Base-by-base conservation (phyloP, 2,113 vertebrate genomes). In the Rhea americana region DNA sequence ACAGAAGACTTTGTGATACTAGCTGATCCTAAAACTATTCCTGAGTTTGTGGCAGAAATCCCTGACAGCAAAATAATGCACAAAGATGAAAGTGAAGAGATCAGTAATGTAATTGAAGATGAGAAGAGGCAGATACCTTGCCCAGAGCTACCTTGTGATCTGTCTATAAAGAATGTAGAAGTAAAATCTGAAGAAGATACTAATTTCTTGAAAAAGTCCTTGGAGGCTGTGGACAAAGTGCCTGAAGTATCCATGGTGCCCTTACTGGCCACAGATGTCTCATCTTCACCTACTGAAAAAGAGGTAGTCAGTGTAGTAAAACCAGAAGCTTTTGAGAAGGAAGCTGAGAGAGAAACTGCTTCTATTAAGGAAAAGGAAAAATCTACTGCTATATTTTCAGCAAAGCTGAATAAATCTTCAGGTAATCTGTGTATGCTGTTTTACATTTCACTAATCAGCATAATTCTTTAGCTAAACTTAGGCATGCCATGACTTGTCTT, bases 361-460 rank as follows among this genome's bases (percentile, higher is more conserved):
- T 88, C 97, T 93, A 80, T 87, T 95, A 96, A 93, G 95, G 96
- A 96, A 87, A 97, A 97, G 87, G 96, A 96, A 95, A 96, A 96
- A 66, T 67, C 97, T 91, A 82, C 97, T 82, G 94, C 96, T 96
- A 50, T 97, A 81, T 98, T 98, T 97, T 97, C 98, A 97, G 86
- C 97, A 97, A 97, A 97, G 97, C 97, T 98, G 97, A 97, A 89
- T 98, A 98, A 97, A 91, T 97, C 95, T 96, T 97, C 98, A 98
- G 98, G 98, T 98, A 98, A 98, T 97, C 88, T 95, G 79, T 94
- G 73, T 95, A 53, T n/a, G 35, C 94, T 97, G 55, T 96, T 73
- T 97, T 95, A 78, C 96, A 90, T 74, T 95, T 95, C 77, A 83
- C 85, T 96, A 86, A 26, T 83, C 91, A 78, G 37, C 61, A 35